A percentile compares a stretch with the other conserved stretches of the same genome.
phyloP scores from a whole-genome alignment of 2,888 invertebrate species.

The Zele albiditarsus region DNA sequence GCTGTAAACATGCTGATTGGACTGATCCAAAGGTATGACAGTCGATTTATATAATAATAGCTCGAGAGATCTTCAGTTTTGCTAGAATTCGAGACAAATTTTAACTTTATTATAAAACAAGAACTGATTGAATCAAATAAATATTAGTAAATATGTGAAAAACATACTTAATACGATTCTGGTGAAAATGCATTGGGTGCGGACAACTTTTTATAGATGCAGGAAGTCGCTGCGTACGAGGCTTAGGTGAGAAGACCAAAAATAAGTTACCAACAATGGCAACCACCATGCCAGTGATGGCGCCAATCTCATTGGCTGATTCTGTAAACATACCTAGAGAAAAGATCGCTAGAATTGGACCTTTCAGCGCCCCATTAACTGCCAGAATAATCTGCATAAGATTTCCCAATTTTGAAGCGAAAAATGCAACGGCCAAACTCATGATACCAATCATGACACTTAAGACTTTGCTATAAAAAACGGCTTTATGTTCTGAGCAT shows the following conservation, averaged over 20 bases:
- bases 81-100: slow-evolving; percentile 37
- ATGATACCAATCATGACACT: slow-evolving; percentile 58
- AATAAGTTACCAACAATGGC: slow-evolving; percentile 54
- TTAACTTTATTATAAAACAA: not conserved
- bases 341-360: slow-evolving; percentile 89
- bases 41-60: slow-evolving; percentile 80
- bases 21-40: slow-evolving; percentile 85
- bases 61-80: slow-evolving; percentile 43
- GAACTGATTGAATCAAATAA: not conserved
- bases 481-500: slow-evolving; percentile 83
- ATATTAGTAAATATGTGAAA: slow-evolving; percentile 10
- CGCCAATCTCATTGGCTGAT: slow-evolving; percentile 78
- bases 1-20: slow-evolving; percentile 75
- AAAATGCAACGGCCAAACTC: slow-evolving; percentile 59
- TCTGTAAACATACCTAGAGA: slow-evolving; percentile 91
- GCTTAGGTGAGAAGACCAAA: slow-evolving; percentile 59
- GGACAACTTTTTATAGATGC: slow-evolving; percentile 55
- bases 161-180: not conserved
- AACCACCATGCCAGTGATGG: slow-evolving; percentile 57
- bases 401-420: slow-evolving; percentile 60
- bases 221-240: slow-evolving; percentile 50
- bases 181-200: slow-evolving; percentile 43
- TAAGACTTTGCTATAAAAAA: slow-evolving; percentile 74
- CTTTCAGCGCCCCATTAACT: slow-evolving; percentile 89
- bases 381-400: slow-evolving; percentile 80